phyloP scores from a whole-genome alignment of 2,888 invertebrate species.

The Clitarchus hookeri region DNA sequence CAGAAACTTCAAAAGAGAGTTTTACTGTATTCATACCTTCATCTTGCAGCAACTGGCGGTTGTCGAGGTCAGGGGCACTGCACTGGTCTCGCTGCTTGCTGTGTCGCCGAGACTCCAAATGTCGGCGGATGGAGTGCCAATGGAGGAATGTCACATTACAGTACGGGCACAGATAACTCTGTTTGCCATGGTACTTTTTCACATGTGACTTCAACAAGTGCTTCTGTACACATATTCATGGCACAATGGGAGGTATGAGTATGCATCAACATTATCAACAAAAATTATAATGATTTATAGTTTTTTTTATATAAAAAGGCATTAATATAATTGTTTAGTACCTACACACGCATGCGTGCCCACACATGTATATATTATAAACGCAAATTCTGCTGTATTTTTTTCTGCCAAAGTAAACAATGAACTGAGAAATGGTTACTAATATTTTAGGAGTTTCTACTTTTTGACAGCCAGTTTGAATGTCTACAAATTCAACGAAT shows the following conservation, averaged over 20 bases:
- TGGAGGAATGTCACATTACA: constrained; percentile 30
- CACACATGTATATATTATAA: no score
- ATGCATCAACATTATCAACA: not conserved
- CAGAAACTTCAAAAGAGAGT: no score
- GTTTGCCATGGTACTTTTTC: constrained; percentile 28
- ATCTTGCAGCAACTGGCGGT: not conserved
- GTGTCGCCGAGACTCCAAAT: constrained; percentile 25
- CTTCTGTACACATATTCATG: constrained; percentile 7
- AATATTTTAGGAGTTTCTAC: no score
- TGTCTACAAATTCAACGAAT: no score
- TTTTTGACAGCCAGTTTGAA: no score
- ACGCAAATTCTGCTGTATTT: no score
- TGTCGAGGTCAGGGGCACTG: not conserved
- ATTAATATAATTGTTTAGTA: no score
- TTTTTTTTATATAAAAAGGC: no score
- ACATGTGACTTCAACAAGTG: constrained; percentile 33
- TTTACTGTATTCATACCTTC: not conserved
- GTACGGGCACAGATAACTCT: constrained; percentile 30
- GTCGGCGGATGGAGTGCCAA: constrained; percentile 28
- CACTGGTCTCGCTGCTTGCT: not conserved
- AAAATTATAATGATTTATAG: no score
- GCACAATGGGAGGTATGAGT: not conserved
- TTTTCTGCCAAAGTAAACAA: no score
- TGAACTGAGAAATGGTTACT: no score
- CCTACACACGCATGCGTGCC: no score